Evolutionary conservation across 2,113 vertebrate genomes (phyloP), one percentile per base, ranked within the genome.

Genomic region (Sapayoa aenigma): DNA sequence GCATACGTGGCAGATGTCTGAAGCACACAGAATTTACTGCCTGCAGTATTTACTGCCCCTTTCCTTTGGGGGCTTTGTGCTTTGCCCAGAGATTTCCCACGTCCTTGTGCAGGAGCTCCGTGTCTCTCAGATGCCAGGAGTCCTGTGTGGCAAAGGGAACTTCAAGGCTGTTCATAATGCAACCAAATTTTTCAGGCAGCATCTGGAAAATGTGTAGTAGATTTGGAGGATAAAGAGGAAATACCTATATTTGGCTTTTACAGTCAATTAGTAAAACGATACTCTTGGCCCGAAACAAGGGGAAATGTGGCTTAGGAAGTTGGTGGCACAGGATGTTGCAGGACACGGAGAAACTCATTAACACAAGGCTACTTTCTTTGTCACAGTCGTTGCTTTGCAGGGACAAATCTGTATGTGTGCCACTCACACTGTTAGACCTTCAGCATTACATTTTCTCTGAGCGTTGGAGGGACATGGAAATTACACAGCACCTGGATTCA

Each of bases 171-270:
- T 31, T 71, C 50, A 5, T 4, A 6, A 6, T 0, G 8, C 46
- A 65, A 66, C 37, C 59, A 10, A 22, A 33, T 46, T 85, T 93
- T 75, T 86, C 59, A 47, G 73, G 52, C 83, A 79, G 50, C 90
- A 77, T 84, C 93, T 95, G 90, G 90, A 81, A 94, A 86, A 93
- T 65, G 60, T 46, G 9, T 6, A 44, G 56, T 30, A 69, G 68
- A 46, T 93, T 90, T n/a, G 83, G 65, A 65, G 75, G 71, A 67
- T 59, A 42, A 76, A 77, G 84, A 93, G 52, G 63, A 74, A 83
- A 91, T 91, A 52, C 82, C 84, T 95, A 2, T 67, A 59, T 85
- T 95, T 75, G 79, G 78, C 84, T 93, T 88, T 67, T 87, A 41
- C 4, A 17, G 89, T 62, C 74, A 91, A 39, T 89, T 91, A 87